Percentiles rank a stretch among this genome's conserved stretches.
Conservation (phyloP, 2,797 vertebrate species). For the Microctenopoma lineatum region DNA sequence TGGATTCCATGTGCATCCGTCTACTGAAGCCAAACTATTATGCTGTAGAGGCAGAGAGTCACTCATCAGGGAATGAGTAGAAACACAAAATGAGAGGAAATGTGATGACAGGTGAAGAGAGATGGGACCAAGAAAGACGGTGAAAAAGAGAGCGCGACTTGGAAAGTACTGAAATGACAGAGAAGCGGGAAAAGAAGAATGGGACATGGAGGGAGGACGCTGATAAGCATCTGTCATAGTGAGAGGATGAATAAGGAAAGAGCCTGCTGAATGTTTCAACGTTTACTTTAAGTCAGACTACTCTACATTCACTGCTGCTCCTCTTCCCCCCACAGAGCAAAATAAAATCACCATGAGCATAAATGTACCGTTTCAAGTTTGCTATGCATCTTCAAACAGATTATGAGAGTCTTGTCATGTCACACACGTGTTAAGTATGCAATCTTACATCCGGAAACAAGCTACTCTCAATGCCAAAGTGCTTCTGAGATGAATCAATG, state of each 20-base stretch:
- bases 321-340: slow-evolving; percentile 11
- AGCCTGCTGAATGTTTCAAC: slow-evolving; percentile 61
- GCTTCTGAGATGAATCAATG: slow-evolving; percentile 34
- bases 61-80: slow-evolving; percentile 36
- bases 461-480: slow-evolving; percentile 35
- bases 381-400: slow-evolving; percentile 57
- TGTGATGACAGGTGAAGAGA: neutral
- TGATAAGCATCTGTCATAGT: slow-evolving; percentile 10
- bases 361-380: slow-evolving; percentile 30
- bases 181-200: slow-evolving; percentile 5
- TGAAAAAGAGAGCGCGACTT: neutral
- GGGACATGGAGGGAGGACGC: slow-evolving; percentile 1
- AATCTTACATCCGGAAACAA: slow-evolving; percentile 30
- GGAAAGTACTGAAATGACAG: slow-evolving; percentile 12
- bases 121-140: neutral
- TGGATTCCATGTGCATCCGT: slow-evolving; percentile 36
- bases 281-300: slow-evolving; percentile 39
- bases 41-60: slow-evolving; percentile 14
- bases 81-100: slow-evolving; percentile 21
- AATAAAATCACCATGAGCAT: slow-evolving; percentile 32
- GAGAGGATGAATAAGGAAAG: slow-evolving; percentile 43
- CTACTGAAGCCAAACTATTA: slow-evolving; percentile 46
- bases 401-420: slow-evolving; percentile 60
- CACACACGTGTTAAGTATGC: slow-evolving; percentile 25
- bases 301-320: slow-evolving; percentile 8